A percentile compares a stretch with the other conserved stretches of the same genome.
Conservation (phyloP, 2,113 vertebrate genomes). For the Syngnathoides biaculeatus region DNA sequence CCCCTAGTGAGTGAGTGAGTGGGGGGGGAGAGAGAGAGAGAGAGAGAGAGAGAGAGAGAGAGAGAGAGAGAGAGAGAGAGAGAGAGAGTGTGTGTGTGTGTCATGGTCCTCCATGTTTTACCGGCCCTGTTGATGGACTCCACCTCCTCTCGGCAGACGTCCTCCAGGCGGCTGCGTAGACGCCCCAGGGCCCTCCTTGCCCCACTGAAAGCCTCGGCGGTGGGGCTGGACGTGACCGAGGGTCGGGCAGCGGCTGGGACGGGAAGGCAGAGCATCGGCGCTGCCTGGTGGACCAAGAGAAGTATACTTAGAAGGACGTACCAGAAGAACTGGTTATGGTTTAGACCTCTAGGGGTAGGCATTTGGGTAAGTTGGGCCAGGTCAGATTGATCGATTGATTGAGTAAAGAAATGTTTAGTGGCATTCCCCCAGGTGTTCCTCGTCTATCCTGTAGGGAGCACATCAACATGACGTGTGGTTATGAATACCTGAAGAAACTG, state of each 20-base stretch:
- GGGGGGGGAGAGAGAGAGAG: too few relatives aligned
- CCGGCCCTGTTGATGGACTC: slow-evolving; percentile 57
- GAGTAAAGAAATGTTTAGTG: too few relatives aligned
- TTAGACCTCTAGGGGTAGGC: too few relatives aligned
- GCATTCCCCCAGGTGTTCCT: background rate
- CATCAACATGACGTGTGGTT: background rate
- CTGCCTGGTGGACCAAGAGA: slow-evolving; percentile 34
- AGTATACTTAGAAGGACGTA: background rate
- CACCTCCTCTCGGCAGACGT: slow-evolving; percentile 64
- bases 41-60: too few relatives aligned
- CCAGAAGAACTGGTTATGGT: too few relatives aligned
- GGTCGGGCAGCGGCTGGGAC: slow-evolving; percentile 26
- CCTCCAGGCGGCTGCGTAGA: slow-evolving; percentile 60
- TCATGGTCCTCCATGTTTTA: slow-evolving; percentile 13
- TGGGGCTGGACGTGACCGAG: slow-evolving; percentile 24
- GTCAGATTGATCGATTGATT: too few relatives aligned
- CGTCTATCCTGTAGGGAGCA: background rate
- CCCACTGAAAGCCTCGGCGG: slow-evolving; percentile 48
- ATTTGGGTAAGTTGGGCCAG: background rate
- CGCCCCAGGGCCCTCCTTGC: slow-evolving; percentile 48
- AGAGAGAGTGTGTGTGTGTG: background rate
- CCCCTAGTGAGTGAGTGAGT: background rate
- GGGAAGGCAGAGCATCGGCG: slow-evolving; percentile 50
- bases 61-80: too few relatives aligned
- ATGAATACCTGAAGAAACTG: slow-evolving; percentile 55